Evolutionary conservation across 2,113 vertebrate species (phyloP).

Genomic region (Pteruthius melanotis): DNA sequence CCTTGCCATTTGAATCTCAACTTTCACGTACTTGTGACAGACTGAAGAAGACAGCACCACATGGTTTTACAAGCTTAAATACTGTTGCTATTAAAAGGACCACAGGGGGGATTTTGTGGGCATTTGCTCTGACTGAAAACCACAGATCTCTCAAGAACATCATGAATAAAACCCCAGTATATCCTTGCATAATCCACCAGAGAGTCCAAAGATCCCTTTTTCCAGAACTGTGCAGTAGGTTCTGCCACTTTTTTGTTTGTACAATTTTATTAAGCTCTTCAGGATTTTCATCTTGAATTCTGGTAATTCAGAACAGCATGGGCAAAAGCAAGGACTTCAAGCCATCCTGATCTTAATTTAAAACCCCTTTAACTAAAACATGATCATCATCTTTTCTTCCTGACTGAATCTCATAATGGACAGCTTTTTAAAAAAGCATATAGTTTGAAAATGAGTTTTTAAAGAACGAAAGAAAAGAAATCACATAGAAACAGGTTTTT

Average conservation of each 20-base stretch:
- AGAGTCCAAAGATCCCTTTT: neutral
- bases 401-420: neutral
- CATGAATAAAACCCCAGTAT: neutral
- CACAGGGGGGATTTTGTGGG: neutral
- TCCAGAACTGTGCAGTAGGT: neutral
- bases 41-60: neutral
- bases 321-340: neutral
- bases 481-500: neutral
- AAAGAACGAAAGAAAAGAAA: neutral
- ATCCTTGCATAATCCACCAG: neutral
- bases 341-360: neutral
- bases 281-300: neutral
- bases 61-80: neutral
- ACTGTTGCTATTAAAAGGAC: neutral
- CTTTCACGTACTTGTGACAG: neutral
- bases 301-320: neutral
- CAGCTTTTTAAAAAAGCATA: neutral
- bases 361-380: neutral
- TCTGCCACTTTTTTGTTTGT: neutral
- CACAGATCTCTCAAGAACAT: neutral
- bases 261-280: neutral
- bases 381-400: neutral
- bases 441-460: constrained; percentile 3
- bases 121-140: neutral
- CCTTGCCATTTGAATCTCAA: neutral